Conservation (phyloP, 2,888 invertebrate genomes). For the Cantharis lateralis region DNA sequence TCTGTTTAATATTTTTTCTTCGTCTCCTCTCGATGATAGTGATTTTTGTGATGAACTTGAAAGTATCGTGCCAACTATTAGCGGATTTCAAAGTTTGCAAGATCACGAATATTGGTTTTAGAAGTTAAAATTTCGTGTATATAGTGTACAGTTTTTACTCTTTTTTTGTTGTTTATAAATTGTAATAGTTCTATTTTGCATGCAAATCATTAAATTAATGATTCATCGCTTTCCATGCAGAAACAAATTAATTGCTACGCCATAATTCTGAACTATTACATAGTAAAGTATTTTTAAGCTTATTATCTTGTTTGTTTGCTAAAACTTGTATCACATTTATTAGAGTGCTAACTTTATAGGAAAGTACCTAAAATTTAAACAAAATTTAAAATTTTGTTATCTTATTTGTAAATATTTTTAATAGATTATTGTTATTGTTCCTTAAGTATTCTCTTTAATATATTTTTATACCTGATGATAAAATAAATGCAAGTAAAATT, state of each 20-base stretch:
- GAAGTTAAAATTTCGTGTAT: background rate
- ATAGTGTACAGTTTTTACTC: background rate
- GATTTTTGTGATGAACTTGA: conserved; percentile 41
- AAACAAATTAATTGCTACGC: background rate
- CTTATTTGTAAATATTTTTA: background rate
- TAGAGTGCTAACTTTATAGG: background rate
- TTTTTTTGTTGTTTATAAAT: background rate
- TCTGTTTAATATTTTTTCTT: conserved; percentile 2
- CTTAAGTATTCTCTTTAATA: background rate
- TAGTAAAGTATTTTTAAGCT: background rate
- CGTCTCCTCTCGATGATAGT: conserved; percentile 27
- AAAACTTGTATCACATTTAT: background rate
- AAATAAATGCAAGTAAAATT: background rate
- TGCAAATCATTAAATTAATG: background rate
- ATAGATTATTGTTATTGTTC: background rate
- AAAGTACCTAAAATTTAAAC: background rate
- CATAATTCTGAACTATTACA: too few species aligned
- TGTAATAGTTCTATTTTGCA: background rate
- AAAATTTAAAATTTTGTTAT: background rate
- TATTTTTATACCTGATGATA: background rate
- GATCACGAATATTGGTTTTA: conserved; percentile 38
- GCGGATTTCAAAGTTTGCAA: conserved; percentile 20
- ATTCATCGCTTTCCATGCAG: background rate
- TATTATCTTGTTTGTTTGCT: background rate
- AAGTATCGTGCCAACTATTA: conserved; percentile 37